Percentiles rank a stretch among this genome's conserved stretches.
Evolutionary conservation across 2,888 invertebrate genomes (phyloP).

Genomic region (Branchinecta sandiegonensis): DNA sequence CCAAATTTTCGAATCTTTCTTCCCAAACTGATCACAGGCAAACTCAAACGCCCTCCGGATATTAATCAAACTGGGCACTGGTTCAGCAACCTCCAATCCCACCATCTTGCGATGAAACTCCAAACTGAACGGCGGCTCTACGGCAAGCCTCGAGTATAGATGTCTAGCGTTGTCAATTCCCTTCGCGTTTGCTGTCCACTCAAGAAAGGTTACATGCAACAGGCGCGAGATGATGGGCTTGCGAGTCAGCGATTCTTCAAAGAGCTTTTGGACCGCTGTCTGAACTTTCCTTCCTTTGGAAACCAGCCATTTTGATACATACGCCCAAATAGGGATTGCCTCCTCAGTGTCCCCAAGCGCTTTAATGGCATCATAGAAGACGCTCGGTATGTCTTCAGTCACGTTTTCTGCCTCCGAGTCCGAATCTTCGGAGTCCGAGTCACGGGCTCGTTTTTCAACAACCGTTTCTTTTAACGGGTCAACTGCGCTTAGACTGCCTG

Average conservation of each 20-base stretch:
- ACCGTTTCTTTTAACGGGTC: neutral
- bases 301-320: conserved; percentile 26
- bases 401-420: conserved; percentile 6
- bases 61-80: conserved; percentile 27
- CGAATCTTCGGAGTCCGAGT: conserved; percentile 19
- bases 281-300: conserved; percentile 22
- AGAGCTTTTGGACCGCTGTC: conserved; percentile 22
- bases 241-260: conserved; percentile 31
- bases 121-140: conserved; percentile 44
- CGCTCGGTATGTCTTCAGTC: conserved; percentile 18
- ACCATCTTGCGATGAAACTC: conserved; percentile 49
- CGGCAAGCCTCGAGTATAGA: conserved; percentile 45
- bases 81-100: conserved; percentile 37
- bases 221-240: conserved; percentile 39
- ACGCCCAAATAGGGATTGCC: conserved; percentile 24
- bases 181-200: conserved; percentile 42
- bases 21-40: conserved; percentile 50
- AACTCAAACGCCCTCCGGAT: conserved; percentile 48
- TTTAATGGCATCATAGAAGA: conserved; percentile 23
- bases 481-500: neutral
- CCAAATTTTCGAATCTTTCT: conserved; percentile 48
- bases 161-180: conserved; percentile 44
- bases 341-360: conserved; percentile 24
- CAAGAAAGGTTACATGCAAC: conserved; percentile 46
- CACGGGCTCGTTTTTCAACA: neutral